Evolutionary conservation across 1,140 invertebrate species (phyloP), one percentile per base, ranked within the genome.

Genomic region (Sesamia nonagrioides): DNA sequence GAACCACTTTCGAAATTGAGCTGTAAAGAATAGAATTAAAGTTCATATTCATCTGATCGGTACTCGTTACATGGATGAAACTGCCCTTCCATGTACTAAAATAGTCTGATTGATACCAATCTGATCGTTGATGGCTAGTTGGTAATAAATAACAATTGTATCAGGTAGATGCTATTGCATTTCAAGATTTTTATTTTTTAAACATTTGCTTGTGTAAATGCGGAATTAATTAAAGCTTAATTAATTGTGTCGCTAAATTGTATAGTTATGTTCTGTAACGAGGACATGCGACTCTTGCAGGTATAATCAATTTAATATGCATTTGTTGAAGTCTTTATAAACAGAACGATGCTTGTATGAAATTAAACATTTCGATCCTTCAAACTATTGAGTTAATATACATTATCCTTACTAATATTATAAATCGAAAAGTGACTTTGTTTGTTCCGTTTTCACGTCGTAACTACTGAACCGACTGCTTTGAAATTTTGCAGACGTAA

Each of bases 61-160:
- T 13, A 17, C 13, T 6, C 35, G 1, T 42, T 52, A 79, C 78
- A 72, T 52, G 72, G 18, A 50, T 77, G 56, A 11, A 54, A 27
- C 60, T 61, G 60, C 78, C 76, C 76, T 82, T 82, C 61, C 78
- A 77, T 83, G 81, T 78, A 78, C 68, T 78, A 61, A 78, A 77
- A 75, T 71, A 74, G 73, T 72, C 82, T 85, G 84, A 85, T 85
- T 85, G 82, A 85, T 83, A 81, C 71, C 79, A 78, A 72, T 78
- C 40, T 78, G 45, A 63, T 63, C 75, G 71, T 84, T 72, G 80
- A 82, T 83, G 80, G 74, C 76, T 78, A 15, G 73, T 61, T 37
- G 37, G 63, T 68, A 79, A 81, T 81, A 81, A 84, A 84, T 79
- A 74, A 84, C 79, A 74, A 56, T 60, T 73, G 60, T 73, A 75